Evolutionary conservation across 1,140 invertebrate species (phyloP).

Genomic region (Caerostris extrusa): DNA sequence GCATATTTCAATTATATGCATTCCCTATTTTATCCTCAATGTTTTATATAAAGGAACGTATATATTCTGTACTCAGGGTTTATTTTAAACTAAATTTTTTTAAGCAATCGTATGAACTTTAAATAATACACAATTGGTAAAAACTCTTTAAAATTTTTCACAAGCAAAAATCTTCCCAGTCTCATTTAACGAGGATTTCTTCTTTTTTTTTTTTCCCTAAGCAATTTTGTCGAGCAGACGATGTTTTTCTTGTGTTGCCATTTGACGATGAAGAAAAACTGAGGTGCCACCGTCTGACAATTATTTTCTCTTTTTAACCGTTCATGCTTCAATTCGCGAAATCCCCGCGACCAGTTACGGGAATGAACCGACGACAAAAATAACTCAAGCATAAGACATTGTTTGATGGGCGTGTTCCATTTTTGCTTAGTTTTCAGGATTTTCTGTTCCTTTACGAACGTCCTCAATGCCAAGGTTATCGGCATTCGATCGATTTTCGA

Average conservation of each 20-base stretch:
- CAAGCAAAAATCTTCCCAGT: neutral
- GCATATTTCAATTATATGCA: neutral
- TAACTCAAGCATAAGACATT: constrained; percentile 36
- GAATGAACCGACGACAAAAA: constrained; percentile 15
- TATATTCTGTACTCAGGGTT: neutral
- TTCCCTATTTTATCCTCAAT: too few relatives aligned
- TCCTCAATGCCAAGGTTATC: constrained; percentile 38
- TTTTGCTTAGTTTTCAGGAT: constrained; percentile 19
- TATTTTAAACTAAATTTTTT: neutral
- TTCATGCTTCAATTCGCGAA: constrained; percentile 15
- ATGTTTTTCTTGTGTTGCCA: neutral
- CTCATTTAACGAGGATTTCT: neutral
- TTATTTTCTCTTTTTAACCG: constrained; percentile 14
- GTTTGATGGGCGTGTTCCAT: constrained; percentile 41
- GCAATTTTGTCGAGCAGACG: neutral
- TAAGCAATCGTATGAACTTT: neutral
- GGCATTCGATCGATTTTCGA: neutral
- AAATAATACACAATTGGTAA: neutral
- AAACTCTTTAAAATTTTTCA: neutral
- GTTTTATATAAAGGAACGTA: too few relatives aligned
- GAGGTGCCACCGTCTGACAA: neutral
- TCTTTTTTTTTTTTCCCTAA: neutral
- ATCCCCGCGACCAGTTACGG: constrained; percentile 10
- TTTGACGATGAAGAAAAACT: neutral
- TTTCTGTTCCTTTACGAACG: constrained; percentile 7